A percentile compares a stretch with the other conserved stretches of the same genome.
Evolutionary conservation across 2,113 vertebrate genomes (phyloP).

Genomic region (Poeciliopsis occidentalis): DNA sequence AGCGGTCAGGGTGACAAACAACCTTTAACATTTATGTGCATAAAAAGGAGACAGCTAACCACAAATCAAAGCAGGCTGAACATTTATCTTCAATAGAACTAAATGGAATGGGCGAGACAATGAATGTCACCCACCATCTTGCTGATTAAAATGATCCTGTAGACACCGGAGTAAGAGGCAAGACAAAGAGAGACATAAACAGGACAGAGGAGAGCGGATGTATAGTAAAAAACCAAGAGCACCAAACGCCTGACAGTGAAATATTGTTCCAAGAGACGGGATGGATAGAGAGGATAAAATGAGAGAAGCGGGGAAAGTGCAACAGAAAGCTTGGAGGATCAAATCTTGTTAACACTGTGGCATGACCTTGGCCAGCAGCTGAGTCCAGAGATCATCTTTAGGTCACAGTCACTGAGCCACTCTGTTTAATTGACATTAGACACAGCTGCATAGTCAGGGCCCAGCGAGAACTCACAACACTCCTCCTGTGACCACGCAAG

Average conservation of each 20-base stretch:
- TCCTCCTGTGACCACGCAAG: slow-evolving; percentile 3
- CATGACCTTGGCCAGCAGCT: slow-evolving; percentile 76
- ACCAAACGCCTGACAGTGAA: slow-evolving; percentile 68
- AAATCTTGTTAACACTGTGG: slow-evolving; percentile 79
- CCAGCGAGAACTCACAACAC: slow-evolving; percentile 23
- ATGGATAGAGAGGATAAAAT: slow-evolving; percentile 57
- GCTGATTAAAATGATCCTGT: slow-evolving; percentile 65
- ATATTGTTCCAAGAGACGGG: slow-evolving; percentile 53
- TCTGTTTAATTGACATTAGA: slow-evolving; percentile 79
- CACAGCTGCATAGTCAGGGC: slow-evolving; percentile 18
- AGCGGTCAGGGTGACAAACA: slow-evolving; percentile 60
- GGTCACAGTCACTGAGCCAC: slow-evolving; percentile 75
- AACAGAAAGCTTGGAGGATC: slow-evolving; percentile 59
- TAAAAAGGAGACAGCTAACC: slow-evolving; percentile 49
- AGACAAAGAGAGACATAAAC: slow-evolving; percentile 45
- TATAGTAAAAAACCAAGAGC: slow-evolving; percentile 42
- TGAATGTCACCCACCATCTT: slow-evolving; percentile 66
- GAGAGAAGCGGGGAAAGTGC: slow-evolving; percentile 49
- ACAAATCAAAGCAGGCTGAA: slow-evolving; percentile 63
- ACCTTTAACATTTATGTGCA: slow-evolving; percentile 61
- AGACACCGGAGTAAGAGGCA: slow-evolving; percentile 35
- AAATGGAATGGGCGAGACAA: slow-evolving; percentile 56
- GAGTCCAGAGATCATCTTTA: slow-evolving; percentile 75
- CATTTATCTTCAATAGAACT: slow-evolving; percentile 44
- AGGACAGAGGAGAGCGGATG: slow-evolving; percentile 29